Percentiles rank a stretch among this genome's conserved stretches.
phyloP scores from a whole-genome alignment of 2,888 invertebrate genomes.

The Catocala sponsa region DNA sequence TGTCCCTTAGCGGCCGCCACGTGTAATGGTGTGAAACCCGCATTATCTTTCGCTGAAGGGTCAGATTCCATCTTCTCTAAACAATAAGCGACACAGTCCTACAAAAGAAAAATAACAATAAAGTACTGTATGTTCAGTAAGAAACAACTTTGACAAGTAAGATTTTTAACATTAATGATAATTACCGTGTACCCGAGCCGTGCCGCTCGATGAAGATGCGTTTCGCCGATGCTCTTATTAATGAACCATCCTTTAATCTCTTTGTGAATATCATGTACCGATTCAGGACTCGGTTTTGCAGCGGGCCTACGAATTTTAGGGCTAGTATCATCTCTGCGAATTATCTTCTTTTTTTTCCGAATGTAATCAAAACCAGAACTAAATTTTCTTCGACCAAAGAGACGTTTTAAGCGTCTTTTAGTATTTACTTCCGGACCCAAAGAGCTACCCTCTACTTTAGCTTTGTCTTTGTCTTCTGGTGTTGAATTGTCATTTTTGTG shows the following conservation, averaged over 20 bases:
- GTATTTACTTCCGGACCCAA: constrained; percentile 72
- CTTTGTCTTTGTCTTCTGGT: constrained; percentile 77
- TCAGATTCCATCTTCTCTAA: constrained; percentile 94
- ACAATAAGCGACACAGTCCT: constrained; percentile 97
- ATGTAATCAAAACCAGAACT: constrained; percentile 96
- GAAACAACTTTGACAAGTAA: no score
- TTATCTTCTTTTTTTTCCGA: constrained; percentile 94
- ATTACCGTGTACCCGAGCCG: constrained; percentile 95
- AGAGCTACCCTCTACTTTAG: constrained; percentile 73
- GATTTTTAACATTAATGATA: constrained; percentile 33
- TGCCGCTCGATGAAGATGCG: constrained; percentile 96
- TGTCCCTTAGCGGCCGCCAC: constrained; percentile 97
- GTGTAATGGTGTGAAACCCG: constrained; percentile 97
- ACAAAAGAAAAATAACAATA: constrained; percentile 41
- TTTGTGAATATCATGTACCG: constrained; percentile 93
- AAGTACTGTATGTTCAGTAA: no score
- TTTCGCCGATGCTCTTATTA: constrained; percentile 98
- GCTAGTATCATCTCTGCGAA: constrained; percentile 84
- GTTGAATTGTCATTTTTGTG: constrained; percentile 71
- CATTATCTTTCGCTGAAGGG: constrained; percentile 96
- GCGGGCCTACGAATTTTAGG: constrained; percentile 82
- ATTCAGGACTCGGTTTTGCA: constrained; percentile 89
- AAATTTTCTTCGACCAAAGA: constrained; percentile 92
- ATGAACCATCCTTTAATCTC: constrained; percentile 97
- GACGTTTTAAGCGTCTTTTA: constrained; percentile 88